A percentile compares a stretch with the other conserved stretches of the same genome.
Conservation (phyloP, 2,888 invertebrate genomes). For the Buathra laborator region DNA sequence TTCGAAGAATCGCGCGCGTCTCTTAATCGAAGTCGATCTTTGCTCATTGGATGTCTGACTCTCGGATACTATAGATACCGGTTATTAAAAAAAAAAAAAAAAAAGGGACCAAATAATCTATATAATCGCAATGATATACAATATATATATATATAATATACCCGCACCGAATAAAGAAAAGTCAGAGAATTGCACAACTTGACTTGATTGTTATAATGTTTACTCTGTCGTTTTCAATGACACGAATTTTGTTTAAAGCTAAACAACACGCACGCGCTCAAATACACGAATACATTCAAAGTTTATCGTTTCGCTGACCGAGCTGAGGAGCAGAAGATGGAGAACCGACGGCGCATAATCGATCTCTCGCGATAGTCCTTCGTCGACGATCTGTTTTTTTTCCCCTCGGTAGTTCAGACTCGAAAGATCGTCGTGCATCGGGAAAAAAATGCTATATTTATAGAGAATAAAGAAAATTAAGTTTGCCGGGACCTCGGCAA, state of each 20-base stretch:
- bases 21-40: constrained; percentile 35
- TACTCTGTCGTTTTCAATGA: neutral
- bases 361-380: neutral
- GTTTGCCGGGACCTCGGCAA: constrained; percentile 11
- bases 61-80: constrained; percentile 39
- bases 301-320: neutral
- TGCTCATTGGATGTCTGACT: constrained; percentile 15
- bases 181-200: constrained; percentile 62
- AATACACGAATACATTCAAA: neutral
- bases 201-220: constrained; percentile 39
- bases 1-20: neutral
- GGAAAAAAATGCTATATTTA: constrained; percentile 21
- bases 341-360: neutral
- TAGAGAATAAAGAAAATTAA: constrained; percentile 15
- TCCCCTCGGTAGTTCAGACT: constrained; percentile 4
- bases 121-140: constrained; percentile 50
- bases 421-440: constrained; percentile 4
- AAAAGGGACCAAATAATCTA: constrained; percentile 49
- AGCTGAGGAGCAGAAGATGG: neutral
- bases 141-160: constrained; percentile 41
- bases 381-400: neutral
- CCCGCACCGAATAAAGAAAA: constrained; percentile 55
- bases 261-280: neutral
- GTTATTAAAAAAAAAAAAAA: constrained; percentile 37
- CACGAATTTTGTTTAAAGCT: neutral